These are phyloP conservation scores for Okapia johnstoni DNA, from an alignment of 2,113 vertebrate genomes.

Conservation along the genomic window DNA sequence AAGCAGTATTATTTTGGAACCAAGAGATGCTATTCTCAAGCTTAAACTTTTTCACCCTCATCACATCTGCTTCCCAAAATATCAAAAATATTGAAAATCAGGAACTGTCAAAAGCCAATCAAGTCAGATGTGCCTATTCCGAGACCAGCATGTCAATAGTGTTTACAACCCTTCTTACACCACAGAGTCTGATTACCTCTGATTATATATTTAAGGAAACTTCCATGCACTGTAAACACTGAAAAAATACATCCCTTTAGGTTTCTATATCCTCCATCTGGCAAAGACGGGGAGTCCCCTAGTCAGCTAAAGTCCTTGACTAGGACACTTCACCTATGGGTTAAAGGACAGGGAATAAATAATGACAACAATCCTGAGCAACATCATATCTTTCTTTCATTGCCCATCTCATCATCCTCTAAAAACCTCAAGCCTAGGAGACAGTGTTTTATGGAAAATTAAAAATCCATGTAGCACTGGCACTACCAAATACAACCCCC, in stretches of 20 bases:
- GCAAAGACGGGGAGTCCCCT: neutral
- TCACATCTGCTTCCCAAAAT: slow-evolving; percentile 72
- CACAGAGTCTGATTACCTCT: slow-evolving; percentile 67
- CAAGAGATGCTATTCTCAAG: slow-evolving; percentile 53
- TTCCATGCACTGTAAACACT: slow-evolving; percentile 67
- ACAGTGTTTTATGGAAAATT: neutral
- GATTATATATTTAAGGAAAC: slow-evolving; percentile 76
- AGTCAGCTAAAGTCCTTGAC: slow-evolving; percentile 52
- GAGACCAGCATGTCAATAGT: slow-evolving; percentile 71
- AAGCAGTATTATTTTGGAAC: slow-evolving; percentile 59
- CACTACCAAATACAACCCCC: neutral
- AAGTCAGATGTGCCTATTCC: slow-evolving; percentile 65
- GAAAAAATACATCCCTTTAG: slow-evolving; percentile 65
- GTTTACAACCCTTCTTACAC: slow-evolving; percentile 64
- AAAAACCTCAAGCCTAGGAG: neutral
- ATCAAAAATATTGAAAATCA: slow-evolving; percentile 74
- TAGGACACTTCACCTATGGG: neutral
- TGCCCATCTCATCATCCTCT: neutral
- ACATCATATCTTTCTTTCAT: neutral
- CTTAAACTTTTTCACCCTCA: slow-evolving; percentile 59
- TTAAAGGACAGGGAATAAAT: neutral
- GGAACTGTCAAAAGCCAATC: slow-evolving; percentile 73
- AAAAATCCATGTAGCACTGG: neutral
- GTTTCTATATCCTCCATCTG: slow-evolving; percentile 55
- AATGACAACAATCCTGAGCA: neutral